Conservation (phyloP, 2,888 invertebrate genomes). For the Acanthoscelides obtectus region DNA sequence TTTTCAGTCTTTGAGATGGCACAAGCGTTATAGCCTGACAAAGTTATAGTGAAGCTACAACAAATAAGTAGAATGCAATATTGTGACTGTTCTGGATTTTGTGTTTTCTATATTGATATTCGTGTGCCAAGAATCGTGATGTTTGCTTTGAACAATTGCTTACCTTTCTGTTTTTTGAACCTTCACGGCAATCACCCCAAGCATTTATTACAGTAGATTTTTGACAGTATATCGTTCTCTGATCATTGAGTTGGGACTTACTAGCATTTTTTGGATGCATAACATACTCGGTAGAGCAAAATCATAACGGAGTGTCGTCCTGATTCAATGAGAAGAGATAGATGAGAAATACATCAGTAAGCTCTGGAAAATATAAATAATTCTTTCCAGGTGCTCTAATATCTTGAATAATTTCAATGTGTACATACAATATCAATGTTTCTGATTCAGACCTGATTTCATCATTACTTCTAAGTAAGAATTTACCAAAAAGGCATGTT, state of each 20-base stretch:
- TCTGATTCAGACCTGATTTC: no score
- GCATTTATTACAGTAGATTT: constrained; percentile 26
- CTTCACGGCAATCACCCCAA: constrained; percentile 21
- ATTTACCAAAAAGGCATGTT: no score
- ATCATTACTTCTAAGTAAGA: no score
- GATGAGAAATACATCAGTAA: neutral
- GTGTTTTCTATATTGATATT: neutral
- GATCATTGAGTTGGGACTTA: neutral
- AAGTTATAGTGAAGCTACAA: no score
- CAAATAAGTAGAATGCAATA: no score
- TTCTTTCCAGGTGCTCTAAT: no score
- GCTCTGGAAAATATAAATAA: neutral
- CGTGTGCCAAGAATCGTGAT: constrained; percentile 50
- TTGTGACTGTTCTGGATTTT: neutral
- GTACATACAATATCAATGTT: no score
- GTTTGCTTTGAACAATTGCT: constrained; percentile 31
- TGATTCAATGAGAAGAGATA: neutral
- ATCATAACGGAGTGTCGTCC: neutral
- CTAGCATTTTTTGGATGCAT: no score
- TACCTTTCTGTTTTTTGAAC: constrained; percentile 19
- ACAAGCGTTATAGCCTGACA: no score
- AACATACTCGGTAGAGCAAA: no score
- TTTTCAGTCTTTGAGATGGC: no score
- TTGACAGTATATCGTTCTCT: neutral
- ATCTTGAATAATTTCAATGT: no score